Evolutionary conservation across 2,888 invertebrate genomes (phyloP).

Genomic region (Leucoma salicis): DNA sequence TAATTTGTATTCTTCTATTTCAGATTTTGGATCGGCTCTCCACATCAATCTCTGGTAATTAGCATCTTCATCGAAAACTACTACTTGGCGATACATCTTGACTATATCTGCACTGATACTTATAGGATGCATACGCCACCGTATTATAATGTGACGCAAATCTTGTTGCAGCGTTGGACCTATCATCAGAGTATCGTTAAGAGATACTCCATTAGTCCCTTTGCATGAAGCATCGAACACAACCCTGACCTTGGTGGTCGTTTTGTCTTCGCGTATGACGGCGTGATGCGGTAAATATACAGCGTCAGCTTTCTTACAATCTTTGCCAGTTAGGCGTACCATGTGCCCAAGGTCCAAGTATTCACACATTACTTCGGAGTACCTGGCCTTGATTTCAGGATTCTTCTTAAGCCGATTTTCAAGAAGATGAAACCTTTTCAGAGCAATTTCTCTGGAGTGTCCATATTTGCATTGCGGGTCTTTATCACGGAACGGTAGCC

Average conservation of each 20-base stretch:
- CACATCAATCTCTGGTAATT: slow-evolving; percentile 11
- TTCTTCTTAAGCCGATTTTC: slow-evolving; percentile 19
- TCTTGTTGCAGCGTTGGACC: slow-evolving; percentile 24
- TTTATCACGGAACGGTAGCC: slow-evolving; percentile 19
- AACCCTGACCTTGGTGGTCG: slow-evolving; percentile 25
- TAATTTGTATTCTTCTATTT: not conserved
- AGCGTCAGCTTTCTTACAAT: slow-evolving; percentile 17
- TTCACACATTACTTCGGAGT: slow-evolving; percentile 25
- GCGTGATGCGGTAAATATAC: slow-evolving; percentile 38
- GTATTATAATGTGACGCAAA: not conserved
- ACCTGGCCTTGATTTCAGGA: slow-evolving; percentile 14
- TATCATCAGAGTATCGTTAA: slow-evolving; percentile 1
- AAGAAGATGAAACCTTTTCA: slow-evolving; percentile 16
- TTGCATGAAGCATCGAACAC: slow-evolving; percentile 20
- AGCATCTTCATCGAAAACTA: slow-evolving; percentile 4
- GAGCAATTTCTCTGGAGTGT: slow-evolving; percentile 20
- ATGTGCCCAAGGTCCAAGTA: slow-evolving; percentile 24
- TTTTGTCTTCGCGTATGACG: slow-evolving; percentile 28
- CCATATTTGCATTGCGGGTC: slow-evolving; percentile 11
- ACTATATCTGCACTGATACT: slow-evolving; percentile 5
- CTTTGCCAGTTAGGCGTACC: no score
- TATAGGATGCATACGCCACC: not conserved
- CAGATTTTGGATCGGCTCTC: not conserved
- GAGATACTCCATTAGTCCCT: slow-evolving; percentile 10
- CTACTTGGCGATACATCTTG: slow-evolving; percentile 17